Percentiles rank a stretch among this genome's conserved stretches.
Evolutionary conservation across 2,888 invertebrate genomes (phyloP).

Genomic region (Suillia variegata): DNA sequence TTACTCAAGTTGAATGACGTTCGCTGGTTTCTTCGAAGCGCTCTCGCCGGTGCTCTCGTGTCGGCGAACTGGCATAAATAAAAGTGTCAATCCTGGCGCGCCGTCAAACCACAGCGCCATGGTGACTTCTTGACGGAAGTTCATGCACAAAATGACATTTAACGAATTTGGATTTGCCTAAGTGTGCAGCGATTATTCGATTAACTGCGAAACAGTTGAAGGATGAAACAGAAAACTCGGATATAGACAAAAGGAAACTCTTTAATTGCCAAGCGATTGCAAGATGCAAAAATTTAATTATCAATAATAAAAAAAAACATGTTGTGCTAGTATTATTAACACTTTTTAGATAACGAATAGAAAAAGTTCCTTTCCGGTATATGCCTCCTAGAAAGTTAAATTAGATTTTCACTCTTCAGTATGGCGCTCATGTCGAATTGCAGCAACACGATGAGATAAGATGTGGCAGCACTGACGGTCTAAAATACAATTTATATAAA

Average conservation of each 20-base stretch:
- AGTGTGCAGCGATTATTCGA: slow-evolving; percentile 8
- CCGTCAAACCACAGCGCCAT: background rate
- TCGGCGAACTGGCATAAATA: background rate
- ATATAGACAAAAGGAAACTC: too few relatives aligned
- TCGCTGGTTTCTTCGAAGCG: too few relatives aligned
- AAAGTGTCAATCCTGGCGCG: too few relatives aligned
- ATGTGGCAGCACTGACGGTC: slow-evolving; percentile 60
- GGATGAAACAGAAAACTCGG: slow-evolving; percentile 25
- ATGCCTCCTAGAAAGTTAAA: too few relatives aligned
- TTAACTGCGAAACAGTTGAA: background rate
- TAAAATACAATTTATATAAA: slow-evolving; percentile 30
- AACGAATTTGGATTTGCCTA: slow-evolving; percentile 39
- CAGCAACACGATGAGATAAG: slow-evolving; percentile 60
- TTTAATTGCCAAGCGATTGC: too few relatives aligned
- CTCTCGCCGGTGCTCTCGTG: background rate
- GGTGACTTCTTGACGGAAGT: slow-evolving; percentile 36
- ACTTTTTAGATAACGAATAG: too few relatives aligned
- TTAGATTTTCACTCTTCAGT: slow-evolving; percentile 49
- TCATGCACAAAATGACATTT: slow-evolving; percentile 45
- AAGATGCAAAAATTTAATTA: background rate
- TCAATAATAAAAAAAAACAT: background rate
- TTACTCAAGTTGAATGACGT: slow-evolving; percentile 9
- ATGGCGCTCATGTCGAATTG: slow-evolving; percentile 59
- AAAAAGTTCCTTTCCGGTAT: too few relatives aligned
- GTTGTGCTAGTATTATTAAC: too few relatives aligned